phyloP scores from a whole-genome alignment of 30 jellyfish, hydroid and myxozoan species.

The Aurelia sp. region DNA sequence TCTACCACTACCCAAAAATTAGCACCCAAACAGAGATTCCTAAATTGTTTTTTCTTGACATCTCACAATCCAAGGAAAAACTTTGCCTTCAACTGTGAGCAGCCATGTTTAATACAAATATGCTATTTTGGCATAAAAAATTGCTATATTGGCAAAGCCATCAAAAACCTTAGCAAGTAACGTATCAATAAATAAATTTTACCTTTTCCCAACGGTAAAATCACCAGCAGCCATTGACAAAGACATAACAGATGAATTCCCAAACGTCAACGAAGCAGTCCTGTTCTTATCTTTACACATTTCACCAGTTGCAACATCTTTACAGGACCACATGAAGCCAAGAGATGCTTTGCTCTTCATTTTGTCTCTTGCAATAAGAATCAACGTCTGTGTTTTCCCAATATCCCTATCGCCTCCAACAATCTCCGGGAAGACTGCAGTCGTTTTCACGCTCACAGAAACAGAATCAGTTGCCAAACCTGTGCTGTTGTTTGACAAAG shows the following conservation, averaged over 20 bases:
- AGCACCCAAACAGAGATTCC: no score
- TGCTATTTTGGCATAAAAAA: no score
- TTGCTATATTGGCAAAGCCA: no score
- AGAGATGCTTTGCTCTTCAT: background rate
- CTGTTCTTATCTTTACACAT: slow-evolving; percentile 3
- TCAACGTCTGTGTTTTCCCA: slow-evolving; percentile 42
- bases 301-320: slow-evolving; percentile 11
- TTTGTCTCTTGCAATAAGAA: slow-evolving; percentile 15
- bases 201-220: slow-evolving; percentile 53
- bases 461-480: slow-evolving; percentile 20
- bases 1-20: no score
- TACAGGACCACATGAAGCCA: slow-evolving; percentile 54
- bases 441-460: slow-evolving; percentile 12
- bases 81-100: no score
- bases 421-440: slow-evolving; percentile 18
- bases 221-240: slow-evolving; percentile 38
- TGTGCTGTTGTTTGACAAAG: slow-evolving; percentile 18
- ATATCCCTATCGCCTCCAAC: slow-evolving; percentile 71
- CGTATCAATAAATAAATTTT: background rate
- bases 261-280: slow-evolving; percentile 19
- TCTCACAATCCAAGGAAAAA: no score
- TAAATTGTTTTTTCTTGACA: no score
- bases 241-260: background rate
- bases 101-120: no score
- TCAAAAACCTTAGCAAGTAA: no score